A percentile compares a stretch with the other conserved stretches of the same genome.
These are phyloP conservation scores for Nasonia giraulti DNA, from an alignment of 1,140 invertebrate genomes.

Conservation along the genomic window DNA sequence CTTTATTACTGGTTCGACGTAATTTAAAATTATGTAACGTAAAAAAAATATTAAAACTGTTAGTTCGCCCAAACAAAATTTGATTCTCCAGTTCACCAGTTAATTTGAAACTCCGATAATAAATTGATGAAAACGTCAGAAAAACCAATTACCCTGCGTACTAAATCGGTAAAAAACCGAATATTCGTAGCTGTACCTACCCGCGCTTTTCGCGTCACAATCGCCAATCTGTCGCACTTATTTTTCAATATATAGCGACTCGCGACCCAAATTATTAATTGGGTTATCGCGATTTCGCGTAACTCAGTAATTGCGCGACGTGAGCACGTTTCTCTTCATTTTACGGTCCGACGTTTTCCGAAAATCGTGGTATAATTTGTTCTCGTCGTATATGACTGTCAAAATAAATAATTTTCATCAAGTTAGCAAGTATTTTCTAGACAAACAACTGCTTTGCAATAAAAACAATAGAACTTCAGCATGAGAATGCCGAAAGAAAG, in stretches of 20 bases:
- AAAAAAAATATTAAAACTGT: too few relatives aligned
- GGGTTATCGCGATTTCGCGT: constrained; percentile 14
- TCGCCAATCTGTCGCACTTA: constrained; percentile 34
- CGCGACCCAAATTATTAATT: constrained; percentile 43
- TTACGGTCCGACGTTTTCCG: constrained; percentile 31
- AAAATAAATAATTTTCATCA: too few relatives aligned
- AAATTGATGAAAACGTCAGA: constrained; percentile 7
- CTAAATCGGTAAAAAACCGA: constrained; percentile 6
- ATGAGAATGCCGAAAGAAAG: too few relatives aligned
- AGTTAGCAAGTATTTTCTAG: too few relatives aligned
- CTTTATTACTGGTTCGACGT: too few relatives aligned
- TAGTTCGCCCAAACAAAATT: too few relatives aligned
- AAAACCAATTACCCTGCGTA: constrained; percentile 23
- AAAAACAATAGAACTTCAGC: too few relatives aligned
- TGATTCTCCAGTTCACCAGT: neutral
- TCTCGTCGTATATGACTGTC: too few relatives aligned
- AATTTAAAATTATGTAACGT: too few relatives aligned
- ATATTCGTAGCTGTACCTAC: neutral
- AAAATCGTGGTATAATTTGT: constrained; percentile 33
- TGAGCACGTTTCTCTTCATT: constrained; percentile 17
- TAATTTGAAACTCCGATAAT: too few relatives aligned
- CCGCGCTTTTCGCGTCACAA: neutral
- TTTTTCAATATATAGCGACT: constrained; percentile 32
- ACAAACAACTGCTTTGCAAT: too few relatives aligned
- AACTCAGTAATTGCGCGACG: constrained; percentile 22